Evolutionary conservation across 2,888 invertebrate genomes (phyloP).

Genomic region (Sialis fuliginosa): DNA sequence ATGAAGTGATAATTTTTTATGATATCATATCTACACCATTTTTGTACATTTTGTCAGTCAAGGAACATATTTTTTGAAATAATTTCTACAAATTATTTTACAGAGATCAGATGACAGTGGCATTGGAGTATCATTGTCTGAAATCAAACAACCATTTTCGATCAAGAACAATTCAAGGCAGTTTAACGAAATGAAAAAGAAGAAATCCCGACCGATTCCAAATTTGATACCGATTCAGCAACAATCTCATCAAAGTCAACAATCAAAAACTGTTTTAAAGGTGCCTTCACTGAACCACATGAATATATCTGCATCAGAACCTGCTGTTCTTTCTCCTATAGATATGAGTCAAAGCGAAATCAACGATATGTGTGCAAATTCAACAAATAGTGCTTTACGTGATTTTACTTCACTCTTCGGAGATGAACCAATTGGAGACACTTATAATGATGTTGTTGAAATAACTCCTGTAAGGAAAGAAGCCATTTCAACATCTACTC

Average conservation of each 20-base stretch:
- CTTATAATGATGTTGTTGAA: constrained; percentile 3
- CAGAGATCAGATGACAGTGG: too few species aligned
- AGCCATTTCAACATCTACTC: constrained; percentile 7
- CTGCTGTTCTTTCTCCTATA: constrained; percentile 4
- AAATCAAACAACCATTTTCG: too few species aligned
- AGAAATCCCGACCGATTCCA: constrained; percentile 45
- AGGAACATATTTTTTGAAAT: too few species aligned
- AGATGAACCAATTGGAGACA: constrained; percentile 8
- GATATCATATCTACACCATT: too few species aligned
- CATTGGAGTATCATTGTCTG: too few species aligned
- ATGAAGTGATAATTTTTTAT: too few species aligned
- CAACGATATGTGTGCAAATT: constrained; percentile 27
- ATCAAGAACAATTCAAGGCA: too few species aligned
- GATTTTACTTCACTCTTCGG: constrained; percentile 34
- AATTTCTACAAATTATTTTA: too few species aligned
- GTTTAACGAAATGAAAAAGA: constrained; percentile 13
- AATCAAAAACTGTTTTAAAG: too few species aligned
- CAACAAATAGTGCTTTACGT: constrained; percentile 27
- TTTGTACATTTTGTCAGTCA: too few species aligned
- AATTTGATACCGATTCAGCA: constrained; percentile 53
- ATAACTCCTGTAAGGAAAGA: constrained; percentile 11
- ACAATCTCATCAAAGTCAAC: constrained; percentile 12
- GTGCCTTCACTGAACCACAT: background rate
- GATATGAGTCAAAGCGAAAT: constrained; percentile 26
- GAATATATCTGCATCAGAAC: background rate